Evolutionary conservation across 2,113 vertebrate species (phyloP).

Genomic region (Dicrurus megarhynchus): DNA sequence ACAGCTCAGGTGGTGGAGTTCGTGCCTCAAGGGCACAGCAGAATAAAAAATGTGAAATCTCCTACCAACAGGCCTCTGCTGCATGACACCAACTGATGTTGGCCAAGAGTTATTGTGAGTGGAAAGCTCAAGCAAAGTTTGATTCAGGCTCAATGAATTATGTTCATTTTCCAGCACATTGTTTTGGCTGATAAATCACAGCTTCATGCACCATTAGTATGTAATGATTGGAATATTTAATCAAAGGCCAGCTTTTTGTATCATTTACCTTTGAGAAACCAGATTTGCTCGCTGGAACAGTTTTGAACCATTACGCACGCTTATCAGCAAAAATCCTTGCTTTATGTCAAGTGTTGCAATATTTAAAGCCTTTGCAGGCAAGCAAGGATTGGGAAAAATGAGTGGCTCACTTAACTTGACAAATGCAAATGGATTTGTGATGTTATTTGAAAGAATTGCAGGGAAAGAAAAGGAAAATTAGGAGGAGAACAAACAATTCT

Average conservation of each 20-base stretch:
- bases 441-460: background rate
- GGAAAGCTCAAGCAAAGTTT: slow-evolving; percentile 42
- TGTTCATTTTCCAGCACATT: slow-evolving; percentile 58
- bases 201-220: slow-evolving; percentile 67
- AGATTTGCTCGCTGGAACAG: slow-evolving; percentile 70
- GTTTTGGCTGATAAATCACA: slow-evolving; percentile 73
- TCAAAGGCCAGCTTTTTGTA: slow-evolving; percentile 68
- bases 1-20: background rate
- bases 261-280: slow-evolving; percentile 63
- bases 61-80: background rate
- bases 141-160: slow-evolving; percentile 65
- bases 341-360: slow-evolving; percentile 37
- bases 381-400: slow-evolving; percentile 2
- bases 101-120: slow-evolving; percentile 23
- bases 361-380: slow-evolving; percentile 1
- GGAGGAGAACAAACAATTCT: background rate
- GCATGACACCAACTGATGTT: background rate
- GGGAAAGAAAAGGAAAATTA: slow-evolving; percentile 3
- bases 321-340: slow-evolving; percentile 35
- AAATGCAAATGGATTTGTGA: slow-evolving; percentile 1
- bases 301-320: slow-evolving; percentile 48
- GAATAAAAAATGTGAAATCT: background rate
- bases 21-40: background rate
- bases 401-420: background rate
- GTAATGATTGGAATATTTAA: slow-evolving; percentile 70